Base-by-base conservation (phyloP, 2,888 invertebrate genomes). In the Apotomis capreana region DNA sequence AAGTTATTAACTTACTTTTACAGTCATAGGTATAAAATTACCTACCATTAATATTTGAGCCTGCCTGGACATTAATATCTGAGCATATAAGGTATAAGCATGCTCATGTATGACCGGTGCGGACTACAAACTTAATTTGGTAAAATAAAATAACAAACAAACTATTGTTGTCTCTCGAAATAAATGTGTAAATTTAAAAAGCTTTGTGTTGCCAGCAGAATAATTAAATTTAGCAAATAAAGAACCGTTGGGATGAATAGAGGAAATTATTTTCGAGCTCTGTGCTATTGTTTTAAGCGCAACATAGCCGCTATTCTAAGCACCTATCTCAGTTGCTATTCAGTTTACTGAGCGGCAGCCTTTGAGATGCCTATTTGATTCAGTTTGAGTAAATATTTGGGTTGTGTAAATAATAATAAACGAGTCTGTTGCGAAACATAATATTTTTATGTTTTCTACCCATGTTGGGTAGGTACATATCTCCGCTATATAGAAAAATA, bases 191-290 rank as follows among this genome's bases (percentile, higher is more conserved):
- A 81, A 77, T 77, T 80, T 78, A 80, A 80, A 62, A 81, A 81
- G 80, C 82, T 83, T 83, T 82, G 81, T 82, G 83, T 81, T 77
- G 77, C 74, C 76, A 78, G 79, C 80, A 79, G 79, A 79, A 83
- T 83, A 84, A 84, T 84, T 83, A 83, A 84, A 81, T 82, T 80
- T 80, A 71, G 78, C 78, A 76, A 80, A 80, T 80, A 83, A 79
- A 81, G 76, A 76, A 62, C 63, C 59, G 62, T 68, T 61, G 61
- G 74, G 74, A 75, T 71, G 75, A 79, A 76, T 70, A 74, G 74
- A 74, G 78, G 77, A 77, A 74, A 80, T 79, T 79, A 80, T 82
- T 78, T 78, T 75, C 75, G 72, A 70, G 78, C 69, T 74, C 63
- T 67, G 65, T 60, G 67, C 76, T 76, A 74, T 74, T 78, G 76